phyloP scores from a whole-genome alignment of 2,888 invertebrate genomes.

The Nemurella pictetii region DNA sequence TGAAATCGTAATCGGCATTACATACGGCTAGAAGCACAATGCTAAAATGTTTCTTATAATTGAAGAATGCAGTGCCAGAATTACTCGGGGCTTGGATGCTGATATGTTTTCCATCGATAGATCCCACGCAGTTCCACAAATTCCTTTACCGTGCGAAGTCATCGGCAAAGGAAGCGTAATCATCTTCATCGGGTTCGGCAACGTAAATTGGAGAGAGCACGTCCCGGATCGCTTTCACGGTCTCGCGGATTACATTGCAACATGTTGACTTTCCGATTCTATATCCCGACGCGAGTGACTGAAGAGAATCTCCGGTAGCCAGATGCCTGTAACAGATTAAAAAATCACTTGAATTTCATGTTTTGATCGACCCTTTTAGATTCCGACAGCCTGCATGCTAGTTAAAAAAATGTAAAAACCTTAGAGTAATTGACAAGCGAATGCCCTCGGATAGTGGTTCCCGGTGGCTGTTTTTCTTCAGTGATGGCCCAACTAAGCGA shows the following conservation, averaged over 20 bases:
- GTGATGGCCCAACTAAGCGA: not conserved
- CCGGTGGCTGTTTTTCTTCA: not conserved
- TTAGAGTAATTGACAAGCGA: not conserved
- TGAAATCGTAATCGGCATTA: slow-evolving; percentile 46
- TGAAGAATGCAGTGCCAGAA: slow-evolving; percentile 45
- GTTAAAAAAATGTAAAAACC: not conserved
- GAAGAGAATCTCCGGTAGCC: not conserved
- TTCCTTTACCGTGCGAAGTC: slow-evolving; percentile 45
- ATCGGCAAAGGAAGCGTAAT: slow-evolving; percentile 43
- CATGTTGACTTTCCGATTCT: slow-evolving; percentile 4
- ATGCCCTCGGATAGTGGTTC: not conserved
- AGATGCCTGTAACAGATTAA: not conserved
- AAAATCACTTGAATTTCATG: not conserved
- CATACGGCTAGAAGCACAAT: slow-evolving; percentile 45
- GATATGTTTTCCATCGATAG: slow-evolving; percentile 45
- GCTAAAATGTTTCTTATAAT: slow-evolving; percentile 45
- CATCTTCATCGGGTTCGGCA: not conserved
- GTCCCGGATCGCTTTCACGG: not conserved
- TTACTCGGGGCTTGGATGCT: slow-evolving; percentile 44
- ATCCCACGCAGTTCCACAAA: slow-evolving; percentile 46
- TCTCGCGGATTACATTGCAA: not conserved
- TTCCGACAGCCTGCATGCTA: not conserved
- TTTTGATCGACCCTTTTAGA: not conserved
- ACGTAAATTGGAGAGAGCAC: not conserved
- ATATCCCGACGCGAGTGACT: not conserved